phyloP scores from a whole-genome alignment of 1,140 invertebrate genomes.

The Heliconius congener region DNA sequence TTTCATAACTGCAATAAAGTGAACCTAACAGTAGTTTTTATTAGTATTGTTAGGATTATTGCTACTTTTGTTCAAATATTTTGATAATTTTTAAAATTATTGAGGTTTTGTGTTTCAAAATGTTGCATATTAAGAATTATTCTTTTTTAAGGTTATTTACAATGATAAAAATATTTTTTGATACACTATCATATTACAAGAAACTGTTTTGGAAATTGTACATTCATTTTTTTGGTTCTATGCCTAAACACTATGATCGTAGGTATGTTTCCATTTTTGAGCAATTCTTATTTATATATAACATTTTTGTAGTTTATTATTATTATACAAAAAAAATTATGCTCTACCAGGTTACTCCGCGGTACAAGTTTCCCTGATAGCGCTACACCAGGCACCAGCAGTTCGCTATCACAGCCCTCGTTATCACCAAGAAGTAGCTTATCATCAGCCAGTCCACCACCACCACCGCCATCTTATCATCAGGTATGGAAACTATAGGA shows the following conservation, averaged over 20 bases:
- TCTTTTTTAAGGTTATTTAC: too few species aligned
- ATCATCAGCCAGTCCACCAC: conserved; percentile 91
- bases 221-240: too few species aligned
- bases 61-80: background rate
- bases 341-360: conserved; percentile 77
- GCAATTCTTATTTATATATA: too few species aligned
- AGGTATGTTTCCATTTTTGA: too few species aligned
- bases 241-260: too few species aligned
- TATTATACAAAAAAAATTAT: background rate
- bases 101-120: background rate
- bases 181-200: too few species aligned
- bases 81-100: background rate
- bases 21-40: conserved; percentile 6
- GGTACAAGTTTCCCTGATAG: conserved; percentile 78
- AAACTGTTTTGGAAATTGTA: too few species aligned
- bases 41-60: background rate
- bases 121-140: background rate
- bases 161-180: too few species aligned
- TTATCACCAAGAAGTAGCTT: conserved; percentile 92
- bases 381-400: conserved; percentile 73
- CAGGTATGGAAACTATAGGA: conserved; percentile 62
- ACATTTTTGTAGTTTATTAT: background rate
- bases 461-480: conserved; percentile 86
- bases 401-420: conserved; percentile 73
- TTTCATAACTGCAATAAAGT: background rate